A percentile compares a stretch with the other conserved stretches of the same genome.
Conservation (phyloP, 2,888 invertebrate species). For the Anthophora plumipes region DNA sequence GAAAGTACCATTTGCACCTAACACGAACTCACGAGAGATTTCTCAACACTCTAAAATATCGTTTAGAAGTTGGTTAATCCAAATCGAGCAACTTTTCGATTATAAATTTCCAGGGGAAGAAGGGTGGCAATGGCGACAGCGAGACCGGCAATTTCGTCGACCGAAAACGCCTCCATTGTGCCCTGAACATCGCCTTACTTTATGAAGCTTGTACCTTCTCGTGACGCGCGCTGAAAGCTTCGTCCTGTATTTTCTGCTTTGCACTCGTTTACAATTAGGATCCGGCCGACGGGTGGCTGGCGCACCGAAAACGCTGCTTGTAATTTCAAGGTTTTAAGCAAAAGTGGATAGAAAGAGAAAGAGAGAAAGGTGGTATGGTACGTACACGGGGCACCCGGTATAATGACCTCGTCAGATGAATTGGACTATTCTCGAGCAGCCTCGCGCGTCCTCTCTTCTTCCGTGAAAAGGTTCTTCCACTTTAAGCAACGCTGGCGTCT, state of each 20-base stretch:
- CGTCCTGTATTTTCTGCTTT: constrained; percentile 44
- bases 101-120: not conserved
- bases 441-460: not conserved
- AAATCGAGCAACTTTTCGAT: not conserved
- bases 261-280: constrained; percentile 57
- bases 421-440: constrained; percentile 38
- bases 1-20: no score
- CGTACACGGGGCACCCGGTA: constrained; percentile 14
- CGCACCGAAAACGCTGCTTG: constrained; percentile 46
- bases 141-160: constrained; percentile 12
- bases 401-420: constrained; percentile 57
- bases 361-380: not conserved
- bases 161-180: constrained; percentile 22
- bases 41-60: not conserved
- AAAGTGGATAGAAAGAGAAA: not conserved
- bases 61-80: not conserved
- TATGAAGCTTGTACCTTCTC: not conserved
- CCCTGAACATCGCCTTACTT: constrained; percentile 9
- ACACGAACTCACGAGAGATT: no score
- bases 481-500: constrained; percentile 29
- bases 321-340: constrained; percentile 63
- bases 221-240: constrained; percentile 27
- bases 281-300: constrained; percentile 4
- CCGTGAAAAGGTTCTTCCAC: constrained; percentile 30
- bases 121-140: not conserved